Conservation (phyloP, 2,113 vertebrate genomes). For the Blennius ocellaris region DNA sequence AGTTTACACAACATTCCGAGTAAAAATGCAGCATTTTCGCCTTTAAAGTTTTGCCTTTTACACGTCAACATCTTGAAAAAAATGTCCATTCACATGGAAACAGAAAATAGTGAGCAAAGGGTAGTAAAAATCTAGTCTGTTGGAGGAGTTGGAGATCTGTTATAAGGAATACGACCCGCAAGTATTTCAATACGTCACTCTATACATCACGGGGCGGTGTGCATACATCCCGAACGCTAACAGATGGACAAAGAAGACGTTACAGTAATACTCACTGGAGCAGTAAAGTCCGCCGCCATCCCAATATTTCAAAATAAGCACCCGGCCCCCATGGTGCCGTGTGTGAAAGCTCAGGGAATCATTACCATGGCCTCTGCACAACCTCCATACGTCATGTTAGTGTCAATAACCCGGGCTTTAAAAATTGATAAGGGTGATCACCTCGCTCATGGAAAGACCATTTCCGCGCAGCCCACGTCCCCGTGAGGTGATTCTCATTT, state of each 20-base stretch:
- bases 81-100: no score
- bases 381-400: slow-evolving; percentile 79
- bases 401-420: slow-evolving; percentile 82
- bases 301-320: slow-evolving; percentile 53
- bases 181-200: no score
- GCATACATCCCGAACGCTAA: not conserved
- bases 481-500: slow-evolving; percentile 66
- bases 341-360: slow-evolving; percentile 66
- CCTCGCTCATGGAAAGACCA: slow-evolving; percentile 62
- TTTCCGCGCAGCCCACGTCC: slow-evolving; percentile 48
- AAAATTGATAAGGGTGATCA: slow-evolving; percentile 82
- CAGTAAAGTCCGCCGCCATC: slow-evolving; percentile 41
- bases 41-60: no score
- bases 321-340: slow-evolving; percentile 41
- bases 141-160: no score
- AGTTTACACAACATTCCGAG: no score
- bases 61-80: no score
- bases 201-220: no score
- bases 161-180: no score
- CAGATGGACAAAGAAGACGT: slow-evolving; percentile 56
- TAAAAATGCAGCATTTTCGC: no score
- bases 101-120: no score
- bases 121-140: no score
- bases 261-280: slow-evolving; percentile 45
- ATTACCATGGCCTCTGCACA: slow-evolving; percentile 76